Conservation (phyloP, 2,888 invertebrate genomes). For the Nasonia oneida region DNA sequence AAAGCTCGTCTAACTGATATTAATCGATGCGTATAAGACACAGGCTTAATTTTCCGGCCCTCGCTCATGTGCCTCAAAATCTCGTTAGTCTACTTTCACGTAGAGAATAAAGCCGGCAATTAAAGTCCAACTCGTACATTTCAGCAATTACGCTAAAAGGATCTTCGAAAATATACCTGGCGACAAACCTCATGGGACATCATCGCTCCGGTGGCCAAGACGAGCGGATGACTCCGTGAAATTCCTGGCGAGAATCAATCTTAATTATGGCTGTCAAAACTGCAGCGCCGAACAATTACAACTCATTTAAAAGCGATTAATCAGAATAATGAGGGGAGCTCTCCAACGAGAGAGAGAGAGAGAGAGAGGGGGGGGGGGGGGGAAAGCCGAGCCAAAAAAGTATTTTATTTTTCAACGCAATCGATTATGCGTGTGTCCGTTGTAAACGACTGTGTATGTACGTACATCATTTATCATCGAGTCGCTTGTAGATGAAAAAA, state of each 20-base stretch:
- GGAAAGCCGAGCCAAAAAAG: not conserved
- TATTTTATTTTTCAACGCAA: not conserved
- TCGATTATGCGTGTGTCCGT: not conserved
- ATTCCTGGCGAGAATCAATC: conserved; percentile 45
- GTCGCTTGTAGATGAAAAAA: not conserved
- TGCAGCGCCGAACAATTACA: conserved; percentile 41
- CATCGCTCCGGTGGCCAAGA: conserved; percentile 14
- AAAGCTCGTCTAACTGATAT: conserved; percentile 20
- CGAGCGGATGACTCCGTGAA: conserved; percentile 38
- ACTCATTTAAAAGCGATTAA: conserved; percentile 54
- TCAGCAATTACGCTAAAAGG: not conserved
- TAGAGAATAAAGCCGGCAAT: not conserved
- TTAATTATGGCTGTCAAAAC: conserved; percentile 46
- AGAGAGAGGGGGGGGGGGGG: too few relatives aligned
- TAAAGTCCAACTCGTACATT: not conserved
- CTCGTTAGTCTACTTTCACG: not conserved
- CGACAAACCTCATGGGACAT: not conserved
- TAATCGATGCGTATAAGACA: conserved; percentile 19
- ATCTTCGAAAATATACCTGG: conserved; percentile 26
- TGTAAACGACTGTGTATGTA: not conserved
- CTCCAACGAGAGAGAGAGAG: not conserved
- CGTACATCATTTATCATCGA: conserved; percentile 8
- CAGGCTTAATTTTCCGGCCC: not conserved
- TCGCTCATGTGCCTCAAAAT: not conserved
- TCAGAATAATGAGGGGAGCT: conserved; percentile 37